Conservation (phyloP, 2,797 vertebrate genomes). For the Chelonia mydas region DNA sequence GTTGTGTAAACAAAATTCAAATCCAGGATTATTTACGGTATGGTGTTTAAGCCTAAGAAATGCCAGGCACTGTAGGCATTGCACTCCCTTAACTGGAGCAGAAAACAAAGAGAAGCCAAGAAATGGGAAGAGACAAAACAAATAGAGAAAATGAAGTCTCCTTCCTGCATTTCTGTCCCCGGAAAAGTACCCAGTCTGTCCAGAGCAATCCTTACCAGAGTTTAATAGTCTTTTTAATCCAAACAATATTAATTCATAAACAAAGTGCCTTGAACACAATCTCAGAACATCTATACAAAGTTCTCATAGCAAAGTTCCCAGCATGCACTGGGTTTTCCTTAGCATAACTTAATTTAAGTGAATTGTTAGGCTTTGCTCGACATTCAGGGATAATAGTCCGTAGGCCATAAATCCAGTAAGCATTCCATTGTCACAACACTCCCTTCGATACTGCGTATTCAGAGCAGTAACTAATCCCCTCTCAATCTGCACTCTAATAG, state of each 20-base stretch:
- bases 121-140: not conserved
- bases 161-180: not conserved
- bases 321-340: not conserved
- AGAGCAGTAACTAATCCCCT: not conserved
- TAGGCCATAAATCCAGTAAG: not conserved
- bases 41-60: not conserved
- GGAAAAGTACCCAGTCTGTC: not conserved
- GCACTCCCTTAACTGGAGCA: not conserved
- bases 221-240: not conserved
- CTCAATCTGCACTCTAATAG: not conserved
- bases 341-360: not conserved
- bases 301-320: not conserved
- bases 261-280: not conserved
- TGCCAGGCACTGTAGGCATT: not conserved
- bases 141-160: not conserved
- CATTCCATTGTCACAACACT: not conserved
- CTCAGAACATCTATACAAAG: not conserved
- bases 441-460: not conserved
- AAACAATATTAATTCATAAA: not conserved
- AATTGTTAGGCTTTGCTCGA: not conserved
- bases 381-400: not conserved
- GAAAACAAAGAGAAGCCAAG: not conserved
- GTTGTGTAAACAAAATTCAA: not conserved
- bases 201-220: not conserved
- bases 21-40: not conserved